Conservation (phyloP, 2,113 vertebrate species). For the Aramus guarauna region DNA sequence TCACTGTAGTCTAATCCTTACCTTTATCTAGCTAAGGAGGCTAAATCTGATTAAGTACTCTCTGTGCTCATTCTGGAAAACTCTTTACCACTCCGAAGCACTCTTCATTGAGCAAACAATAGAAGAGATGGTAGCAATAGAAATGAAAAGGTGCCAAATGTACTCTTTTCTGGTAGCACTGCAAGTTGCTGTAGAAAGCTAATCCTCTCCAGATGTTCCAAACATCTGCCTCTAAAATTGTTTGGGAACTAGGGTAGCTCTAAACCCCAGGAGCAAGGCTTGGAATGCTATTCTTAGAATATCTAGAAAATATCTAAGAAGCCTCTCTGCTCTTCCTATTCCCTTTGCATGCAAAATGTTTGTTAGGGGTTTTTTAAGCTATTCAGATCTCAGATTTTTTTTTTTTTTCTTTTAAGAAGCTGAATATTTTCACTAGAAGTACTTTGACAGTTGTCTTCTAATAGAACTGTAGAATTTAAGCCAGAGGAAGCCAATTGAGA, state of each 20-base stretch:
- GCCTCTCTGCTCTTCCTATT: background rate
- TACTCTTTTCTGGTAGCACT: background rate
- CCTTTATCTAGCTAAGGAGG: constrained; percentile 13
- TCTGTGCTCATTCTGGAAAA: background rate
- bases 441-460: background rate
- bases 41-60: constrained; percentile 46
- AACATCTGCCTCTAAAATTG: background rate
- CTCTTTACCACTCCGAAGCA: background rate
- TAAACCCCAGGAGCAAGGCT: background rate
- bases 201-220: background rate
- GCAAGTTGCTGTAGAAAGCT: background rate
- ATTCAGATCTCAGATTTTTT: background rate
- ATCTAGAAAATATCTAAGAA: background rate
- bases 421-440: background rate
- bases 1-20: constrained; percentile 19
- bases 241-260: background rate
- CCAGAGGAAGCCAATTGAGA: background rate
- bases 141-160: background rate
- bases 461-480: background rate
- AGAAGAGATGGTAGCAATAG: background rate
- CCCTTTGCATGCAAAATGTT: background rate
- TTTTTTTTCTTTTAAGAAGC: background rate
- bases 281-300: constrained; percentile 24
- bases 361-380: background rate
- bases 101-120: background rate